Percentiles rank a stretch among this genome's conserved stretches.
These are phyloP conservation scores for Delichon dasypus DNA, from an alignment of 2,797 vertebrate genomes.

Conservation along the genomic window DNA sequence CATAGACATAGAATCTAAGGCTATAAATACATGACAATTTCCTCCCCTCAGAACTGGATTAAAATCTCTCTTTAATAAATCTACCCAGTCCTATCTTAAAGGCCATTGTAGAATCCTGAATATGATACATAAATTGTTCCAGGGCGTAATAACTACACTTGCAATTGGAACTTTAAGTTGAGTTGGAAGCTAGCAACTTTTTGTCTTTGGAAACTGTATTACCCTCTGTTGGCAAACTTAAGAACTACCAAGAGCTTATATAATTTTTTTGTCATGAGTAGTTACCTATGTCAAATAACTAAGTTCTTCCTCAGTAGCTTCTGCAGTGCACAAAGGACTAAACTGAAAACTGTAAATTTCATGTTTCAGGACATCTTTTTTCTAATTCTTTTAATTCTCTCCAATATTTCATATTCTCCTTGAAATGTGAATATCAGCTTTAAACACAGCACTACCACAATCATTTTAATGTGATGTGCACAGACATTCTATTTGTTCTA, in stretches of 20 bases:
- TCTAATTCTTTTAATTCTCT: neutral
- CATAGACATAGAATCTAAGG: neutral
- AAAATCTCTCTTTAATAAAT: neutral
- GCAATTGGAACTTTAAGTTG: neutral
- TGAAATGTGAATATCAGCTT: neutral
- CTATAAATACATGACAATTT: neutral
- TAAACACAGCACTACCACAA: neutral
- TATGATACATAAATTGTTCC: neutral
- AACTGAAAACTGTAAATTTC: neutral
- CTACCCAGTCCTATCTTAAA: neutral
- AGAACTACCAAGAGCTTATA: neutral
- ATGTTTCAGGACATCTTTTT: neutral
- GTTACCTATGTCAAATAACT: neutral
- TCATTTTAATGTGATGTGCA: neutral
- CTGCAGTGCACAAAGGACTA: neutral
- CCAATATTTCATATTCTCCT: neutral
- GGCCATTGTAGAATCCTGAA: neutral
- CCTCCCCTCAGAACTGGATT: neutral
- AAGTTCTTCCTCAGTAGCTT: neutral
- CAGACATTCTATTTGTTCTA: neutral
- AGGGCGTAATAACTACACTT: neutral
- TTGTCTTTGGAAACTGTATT: neutral
- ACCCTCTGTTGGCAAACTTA: neutral
- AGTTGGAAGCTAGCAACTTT: neutral
- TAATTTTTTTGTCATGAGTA: neutral